A percentile compares a stretch with the other conserved stretches of the same genome.
Conservation (phyloP, 2,888 invertebrate species). For the Ditula angustiorana region DNA sequence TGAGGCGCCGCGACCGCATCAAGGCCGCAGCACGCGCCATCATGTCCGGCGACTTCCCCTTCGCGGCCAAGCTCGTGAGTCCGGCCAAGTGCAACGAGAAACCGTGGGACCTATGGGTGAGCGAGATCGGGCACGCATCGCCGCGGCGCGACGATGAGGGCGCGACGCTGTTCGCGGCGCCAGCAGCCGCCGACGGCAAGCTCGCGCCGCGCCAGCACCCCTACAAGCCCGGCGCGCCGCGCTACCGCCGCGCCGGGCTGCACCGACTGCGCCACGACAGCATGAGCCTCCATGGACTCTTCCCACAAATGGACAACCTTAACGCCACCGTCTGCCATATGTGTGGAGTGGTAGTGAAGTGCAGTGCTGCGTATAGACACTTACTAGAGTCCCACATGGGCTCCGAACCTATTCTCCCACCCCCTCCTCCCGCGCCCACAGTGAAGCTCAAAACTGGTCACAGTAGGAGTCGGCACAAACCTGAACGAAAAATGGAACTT, state of each 20-base stretch:
- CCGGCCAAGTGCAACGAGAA: conserved; percentile 81
- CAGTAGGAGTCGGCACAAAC: conserved; percentile 67
- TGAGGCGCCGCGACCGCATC: conserved; percentile 61
- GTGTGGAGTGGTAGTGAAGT: conserved; percentile 91
- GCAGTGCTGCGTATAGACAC: conserved; percentile 91
- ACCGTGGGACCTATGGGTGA: conserved; percentile 82
- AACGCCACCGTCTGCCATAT: conserved; percentile 92
- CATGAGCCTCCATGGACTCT: conserved; percentile 91
- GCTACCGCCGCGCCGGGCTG: conserved; percentile 75
- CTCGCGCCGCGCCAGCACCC: conserved; percentile 66
- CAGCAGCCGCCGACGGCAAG: conserved; percentile 67
- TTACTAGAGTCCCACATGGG: conserved; percentile 85
- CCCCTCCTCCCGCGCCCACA: conserved; percentile 71
- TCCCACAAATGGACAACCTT: conserved; percentile 91
- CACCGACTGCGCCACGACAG: conserved; percentile 85
- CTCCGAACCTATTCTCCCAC: conserved; percentile 73
- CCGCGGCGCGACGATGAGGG: conserved; percentile 74
- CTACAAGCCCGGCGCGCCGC: conserved; percentile 60
- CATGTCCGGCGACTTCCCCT: conserved; percentile 79
- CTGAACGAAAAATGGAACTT: conserved; percentile 62
- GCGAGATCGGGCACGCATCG: conserved; percentile 79
- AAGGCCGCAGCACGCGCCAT: conserved; percentile 61
- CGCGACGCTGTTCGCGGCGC: conserved; percentile 52
- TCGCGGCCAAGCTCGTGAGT: conserved; percentile 75
- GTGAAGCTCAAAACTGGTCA: conserved; percentile 63